Percentiles rank a stretch among this genome's conserved stretches.
phyloP scores from a whole-genome alignment of 2,113 vertebrate genomes.

The Nanorana parkeri region DNA sequence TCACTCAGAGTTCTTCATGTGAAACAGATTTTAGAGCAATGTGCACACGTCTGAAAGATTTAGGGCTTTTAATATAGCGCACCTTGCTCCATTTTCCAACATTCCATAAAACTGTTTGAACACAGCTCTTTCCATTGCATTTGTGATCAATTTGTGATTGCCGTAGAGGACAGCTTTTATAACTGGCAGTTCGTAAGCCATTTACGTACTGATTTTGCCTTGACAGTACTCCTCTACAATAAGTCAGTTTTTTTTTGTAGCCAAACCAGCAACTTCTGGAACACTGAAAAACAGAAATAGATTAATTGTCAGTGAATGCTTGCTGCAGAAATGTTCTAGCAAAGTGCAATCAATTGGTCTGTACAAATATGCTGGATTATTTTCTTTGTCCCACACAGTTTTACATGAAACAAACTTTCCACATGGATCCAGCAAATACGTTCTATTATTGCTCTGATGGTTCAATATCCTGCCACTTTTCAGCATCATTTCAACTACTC shows the following conservation, averaged over 20 bases:
- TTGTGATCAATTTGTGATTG: slow-evolving; percentile 69
- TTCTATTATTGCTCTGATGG: too few relatives aligned
- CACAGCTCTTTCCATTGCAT: slow-evolving; percentile 79
- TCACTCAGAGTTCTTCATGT: neutral
- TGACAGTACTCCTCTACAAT: slow-evolving; percentile 73
- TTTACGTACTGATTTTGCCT: slow-evolving; percentile 58
- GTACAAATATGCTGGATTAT: too few relatives aligned
- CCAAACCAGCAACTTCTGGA: slow-evolving; percentile 80
- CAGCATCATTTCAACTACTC: too few relatives aligned
- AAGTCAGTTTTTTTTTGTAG: slow-evolving; percentile 77
- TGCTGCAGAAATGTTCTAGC: too few relatives aligned
- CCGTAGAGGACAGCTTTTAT: slow-evolving; percentile 72
- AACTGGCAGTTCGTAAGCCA: slow-evolving; percentile 61
- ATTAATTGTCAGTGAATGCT: neutral
- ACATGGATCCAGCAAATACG: too few relatives aligned
- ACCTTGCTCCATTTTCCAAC: slow-evolving; percentile 87
- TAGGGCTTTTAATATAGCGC: slow-evolving; percentile 50
- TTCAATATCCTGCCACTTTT: too few relatives aligned
- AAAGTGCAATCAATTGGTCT: too few relatives aligned
- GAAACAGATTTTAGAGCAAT: neutral
- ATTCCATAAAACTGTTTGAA: slow-evolving; percentile 79
- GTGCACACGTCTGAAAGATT: neutral
- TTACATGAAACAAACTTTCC: too few relatives aligned
- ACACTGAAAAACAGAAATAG: slow-evolving; percentile 74
- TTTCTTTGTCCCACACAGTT: too few relatives aligned